Evolutionary conservation across 2,113 vertebrate genomes (phyloP).

Genomic region (Arothron firmamentum): DNA sequence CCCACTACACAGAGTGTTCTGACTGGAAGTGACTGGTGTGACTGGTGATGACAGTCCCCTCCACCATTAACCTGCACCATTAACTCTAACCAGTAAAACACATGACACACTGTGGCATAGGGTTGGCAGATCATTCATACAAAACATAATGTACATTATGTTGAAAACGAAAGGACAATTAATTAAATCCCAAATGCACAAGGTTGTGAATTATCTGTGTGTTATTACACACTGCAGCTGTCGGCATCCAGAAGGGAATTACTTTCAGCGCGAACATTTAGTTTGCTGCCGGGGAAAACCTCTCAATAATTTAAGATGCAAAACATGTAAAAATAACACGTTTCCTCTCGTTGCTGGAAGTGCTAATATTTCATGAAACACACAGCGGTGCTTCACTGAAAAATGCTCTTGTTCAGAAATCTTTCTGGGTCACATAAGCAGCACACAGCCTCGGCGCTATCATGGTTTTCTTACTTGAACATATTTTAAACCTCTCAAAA

Average conservation of each 20-base stretch:
- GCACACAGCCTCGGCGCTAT: background rate
- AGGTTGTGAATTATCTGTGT: no score
- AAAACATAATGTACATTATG: no score
- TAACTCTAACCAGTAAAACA: conserved; percentile 41
- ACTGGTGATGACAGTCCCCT: conserved; percentile 26
- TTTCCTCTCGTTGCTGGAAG: background rate
- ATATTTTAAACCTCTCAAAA: background rate
- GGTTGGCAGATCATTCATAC: conserved; percentile 4
- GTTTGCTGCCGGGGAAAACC: background rate
- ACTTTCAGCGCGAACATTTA: background rate
- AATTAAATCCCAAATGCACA: no score
- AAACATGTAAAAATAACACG: background rate
- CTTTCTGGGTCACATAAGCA: conserved; percentile 2
- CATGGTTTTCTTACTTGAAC: background rate
- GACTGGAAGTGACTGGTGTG: conserved; percentile 9
- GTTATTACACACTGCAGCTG: no score
- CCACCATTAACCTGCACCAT: conserved; percentile 34
- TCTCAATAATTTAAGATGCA: background rate
- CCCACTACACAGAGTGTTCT: background rate
- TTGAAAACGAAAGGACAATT: no score
- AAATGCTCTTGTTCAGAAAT: conserved; percentile 2
- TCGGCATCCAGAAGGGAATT: no score
- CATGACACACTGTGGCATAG: conserved; percentile 44
- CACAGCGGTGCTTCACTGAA: conserved; percentile 1
- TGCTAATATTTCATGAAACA: background rate